Evolutionary conservation across 2,888 invertebrate species (phyloP), one percentile per base, ranked within the genome.

Genomic region (Leptopterna dolabrata): DNA sequence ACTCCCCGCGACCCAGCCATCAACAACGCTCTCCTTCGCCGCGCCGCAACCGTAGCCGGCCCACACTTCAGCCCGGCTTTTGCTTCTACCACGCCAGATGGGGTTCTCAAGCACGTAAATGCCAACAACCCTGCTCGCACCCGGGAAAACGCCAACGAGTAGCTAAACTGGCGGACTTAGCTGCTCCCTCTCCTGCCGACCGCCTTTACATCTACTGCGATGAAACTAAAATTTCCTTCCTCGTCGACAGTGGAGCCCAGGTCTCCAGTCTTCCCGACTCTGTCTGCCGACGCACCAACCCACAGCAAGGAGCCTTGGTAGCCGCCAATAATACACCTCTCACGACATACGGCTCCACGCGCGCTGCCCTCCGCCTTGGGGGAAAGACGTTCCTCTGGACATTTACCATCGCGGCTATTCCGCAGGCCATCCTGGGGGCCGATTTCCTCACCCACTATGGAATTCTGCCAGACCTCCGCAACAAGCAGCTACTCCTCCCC

Each of bases 341-440:
- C 43, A 27, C 36, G 1, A 43, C 78, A 7, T 78, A 43, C 14
- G 78, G 78, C 3, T 19, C 78, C 14, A 36, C 19, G 0, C 0
- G 16, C 2, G 14, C 27, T 45, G 43, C 78, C n/a, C 36, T 83
- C 0, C n/a, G 70, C 0, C 0, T 83, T 9, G 83, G 36, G 14
- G 13, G n/a, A n/a, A 27, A 30, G 11, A 1, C 36, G 7, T 83
- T 83, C 36, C 29, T 16, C 6, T 82, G 83, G 83, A 83, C n/a
- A 0, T 83, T 83, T n/a, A 19, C 29, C 0, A 30, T 83, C 36
- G 83, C 83, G 0, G 55, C n/a, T n/a, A n/a, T n/a, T n/a, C n/a
- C n/a, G n/a, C n/a, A n/a, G n/a, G n/a, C 83, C 13, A 83, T 83
- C 55, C 24, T 83, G 30, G 83, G 83, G 11, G 83, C 70, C 0